Conservation (phyloP, 2,888 invertebrate genomes). For the Caenorhabditis sp. region DNA sequence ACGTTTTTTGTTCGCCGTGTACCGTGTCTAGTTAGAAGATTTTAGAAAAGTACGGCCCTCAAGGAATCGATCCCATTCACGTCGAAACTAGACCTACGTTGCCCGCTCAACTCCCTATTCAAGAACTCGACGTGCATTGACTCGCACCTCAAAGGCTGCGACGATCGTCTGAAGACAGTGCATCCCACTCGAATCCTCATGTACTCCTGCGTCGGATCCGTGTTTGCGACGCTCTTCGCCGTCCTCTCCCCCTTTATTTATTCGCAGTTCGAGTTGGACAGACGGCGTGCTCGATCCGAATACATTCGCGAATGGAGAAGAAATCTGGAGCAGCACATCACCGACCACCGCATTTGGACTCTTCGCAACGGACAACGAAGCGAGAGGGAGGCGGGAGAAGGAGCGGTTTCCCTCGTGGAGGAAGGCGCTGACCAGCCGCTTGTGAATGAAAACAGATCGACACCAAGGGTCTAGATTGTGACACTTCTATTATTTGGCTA, state of each 20-base stretch:
- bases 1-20: neutral
- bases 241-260: conserved; percentile 22
- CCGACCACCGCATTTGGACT: conserved; percentile 17
- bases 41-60: conserved; percentile 14
- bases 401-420: neutral
- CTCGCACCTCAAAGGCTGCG: conserved; percentile 19
- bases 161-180: conserved; percentile 7
- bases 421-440: neutral
- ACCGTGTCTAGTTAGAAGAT: neutral
- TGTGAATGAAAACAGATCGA: neutral
- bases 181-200: conserved; percentile 26
- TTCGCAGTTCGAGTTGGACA: conserved; percentile 45
- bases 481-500: too few relatives aligned
- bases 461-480: neutral
- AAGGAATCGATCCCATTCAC: conserved; percentile 12
- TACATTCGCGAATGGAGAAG: conserved; percentile 40
- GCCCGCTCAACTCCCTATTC: conserved; percentile 29
- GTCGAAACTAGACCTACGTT: conserved; percentile 4
- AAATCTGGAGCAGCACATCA: conserved; percentile 10
- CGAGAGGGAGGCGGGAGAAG: neutral
- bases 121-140: conserved; percentile 27
- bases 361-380: neutral
- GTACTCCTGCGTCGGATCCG: conserved; percentile 26
- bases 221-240: conserved; percentile 13
- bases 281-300: conserved; percentile 25